Evolutionary conservation across 2,888 invertebrate species (phyloP).

Genomic region (Lepidochrysops patricia): DNA sequence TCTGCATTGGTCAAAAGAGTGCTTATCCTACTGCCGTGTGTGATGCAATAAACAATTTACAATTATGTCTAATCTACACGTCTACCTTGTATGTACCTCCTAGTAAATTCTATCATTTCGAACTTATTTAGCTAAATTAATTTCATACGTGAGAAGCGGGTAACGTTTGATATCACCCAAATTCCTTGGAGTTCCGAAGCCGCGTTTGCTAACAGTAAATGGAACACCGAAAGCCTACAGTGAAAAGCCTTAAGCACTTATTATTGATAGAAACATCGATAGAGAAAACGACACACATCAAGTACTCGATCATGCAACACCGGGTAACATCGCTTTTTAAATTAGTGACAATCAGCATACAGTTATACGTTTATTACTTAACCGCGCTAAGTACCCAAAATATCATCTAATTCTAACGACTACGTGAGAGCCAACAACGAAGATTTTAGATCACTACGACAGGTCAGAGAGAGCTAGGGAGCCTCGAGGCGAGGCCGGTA

Average conservation of each 20-base stretch:
- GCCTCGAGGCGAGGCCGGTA: constrained; percentile 18
- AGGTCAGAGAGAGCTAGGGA: constrained; percentile 22
- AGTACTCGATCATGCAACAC: constrained; percentile 27
- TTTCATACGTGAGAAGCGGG: not conserved
- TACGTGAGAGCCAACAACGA: constrained; percentile 69
- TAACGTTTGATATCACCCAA: constrained; percentile 67
- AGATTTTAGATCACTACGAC: constrained; percentile 47
- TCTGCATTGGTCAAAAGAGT: constrained; percentile 60
- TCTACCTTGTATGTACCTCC: constrained; percentile 75
- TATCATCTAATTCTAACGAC: constrained; percentile 53
- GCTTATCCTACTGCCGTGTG: constrained; percentile 50
- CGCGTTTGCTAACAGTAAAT: constrained; percentile 35
- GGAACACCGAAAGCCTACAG: constrained; percentile 64
- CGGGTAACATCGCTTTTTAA: constrained; percentile 38
- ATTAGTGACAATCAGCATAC: constrained; percentile 64
- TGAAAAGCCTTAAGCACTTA: constrained; percentile 41
- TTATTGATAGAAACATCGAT: constrained; percentile 39
- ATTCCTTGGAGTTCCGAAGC: constrained; percentile 62
- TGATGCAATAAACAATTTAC: constrained; percentile 47
- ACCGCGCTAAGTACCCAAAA: constrained; percentile 63
- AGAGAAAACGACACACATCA: constrained; percentile 65
- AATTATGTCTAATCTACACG: constrained; percentile 62
- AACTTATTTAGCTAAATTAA: constrained; percentile 19
- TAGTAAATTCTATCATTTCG: constrained; percentile 57
- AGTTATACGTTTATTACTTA: constrained; percentile 37